Percentiles rank a stretch among this genome's conserved stretches.
These are phyloP conservation scores for Galerucella nymphaeae DNA, from an alignment of 2,888 invertebrate genomes.

Conservation along the genomic window DNA sequence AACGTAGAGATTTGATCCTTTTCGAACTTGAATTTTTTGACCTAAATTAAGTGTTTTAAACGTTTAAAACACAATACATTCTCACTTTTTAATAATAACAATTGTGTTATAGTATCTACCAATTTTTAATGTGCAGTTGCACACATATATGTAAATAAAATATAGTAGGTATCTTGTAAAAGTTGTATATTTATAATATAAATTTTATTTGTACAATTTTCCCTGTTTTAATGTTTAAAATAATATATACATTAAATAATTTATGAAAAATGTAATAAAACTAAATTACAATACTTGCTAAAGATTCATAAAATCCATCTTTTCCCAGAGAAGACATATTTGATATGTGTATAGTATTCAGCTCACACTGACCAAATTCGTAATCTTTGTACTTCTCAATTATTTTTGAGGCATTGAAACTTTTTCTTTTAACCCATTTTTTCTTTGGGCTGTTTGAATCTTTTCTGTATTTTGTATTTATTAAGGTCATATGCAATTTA, in stretches of 20 bases:
- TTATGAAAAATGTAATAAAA: conserved; percentile 13
- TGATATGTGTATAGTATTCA: conserved; percentile 79
- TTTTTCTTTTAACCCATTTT: conserved; percentile 55
- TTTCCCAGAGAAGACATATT: conserved; percentile 67
- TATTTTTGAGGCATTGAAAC: conserved; percentile 75
- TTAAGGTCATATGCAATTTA: conserved; percentile 86
- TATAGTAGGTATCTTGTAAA: too few species aligned
- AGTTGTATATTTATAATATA: too few species aligned
- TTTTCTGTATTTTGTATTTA: conserved; percentile 55
- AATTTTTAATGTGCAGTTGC: too few species aligned
- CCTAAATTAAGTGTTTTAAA: too few species aligned
- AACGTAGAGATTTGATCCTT: too few species aligned
- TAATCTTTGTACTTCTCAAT: conserved; percentile 75
- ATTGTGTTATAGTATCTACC: too few species aligned
- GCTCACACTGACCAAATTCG: conserved; percentile 76
- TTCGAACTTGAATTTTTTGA: too few species aligned
- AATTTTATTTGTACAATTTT: too few species aligned
- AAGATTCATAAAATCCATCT: conserved; percentile 71
- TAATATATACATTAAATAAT: not conserved
- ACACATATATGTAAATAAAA: too few species aligned
- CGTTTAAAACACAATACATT: too few species aligned
- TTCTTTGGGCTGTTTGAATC: conserved; percentile 47
- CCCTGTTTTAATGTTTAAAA: not conserved
- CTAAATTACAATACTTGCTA: conserved; percentile 46
- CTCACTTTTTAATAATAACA: too few species aligned